These are phyloP conservation scores for Vanessa atalanta DNA, from an alignment of 1,140 invertebrate species.

Conservation along the genomic window DNA sequence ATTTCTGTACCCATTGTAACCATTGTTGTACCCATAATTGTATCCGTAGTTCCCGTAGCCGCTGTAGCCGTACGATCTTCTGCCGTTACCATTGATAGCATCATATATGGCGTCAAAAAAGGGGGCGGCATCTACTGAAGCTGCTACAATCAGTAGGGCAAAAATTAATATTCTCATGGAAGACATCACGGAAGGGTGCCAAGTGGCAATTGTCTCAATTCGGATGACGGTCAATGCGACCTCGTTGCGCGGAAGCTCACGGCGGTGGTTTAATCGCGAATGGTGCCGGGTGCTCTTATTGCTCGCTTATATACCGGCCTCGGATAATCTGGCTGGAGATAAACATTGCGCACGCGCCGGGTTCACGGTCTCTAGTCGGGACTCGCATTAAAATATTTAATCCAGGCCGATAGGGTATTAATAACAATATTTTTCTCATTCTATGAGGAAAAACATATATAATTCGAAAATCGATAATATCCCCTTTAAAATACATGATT, in stretches of 20 bases:
- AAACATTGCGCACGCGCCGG: conserved; percentile 64
- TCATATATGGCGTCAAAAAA: conserved; percentile 77
- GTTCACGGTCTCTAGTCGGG: conserved; percentile 76
- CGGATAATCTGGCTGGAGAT: conserved; percentile 70
- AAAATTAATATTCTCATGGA: conserved; percentile 51
- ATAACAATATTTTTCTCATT: not conserved
- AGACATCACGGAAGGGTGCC: conserved; percentile 73
- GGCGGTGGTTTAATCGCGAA: conserved; percentile 70
- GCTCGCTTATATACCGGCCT: conserved; percentile 76
- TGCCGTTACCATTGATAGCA: conserved; percentile 64
- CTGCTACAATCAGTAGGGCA: conserved; percentile 47
- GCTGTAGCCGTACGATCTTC: conserved; percentile 67
- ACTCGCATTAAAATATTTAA: conserved; percentile 54
- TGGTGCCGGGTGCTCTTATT: conserved; percentile 69
- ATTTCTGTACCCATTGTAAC: conserved; percentile 48
- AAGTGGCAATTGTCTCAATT: conserved; percentile 73
- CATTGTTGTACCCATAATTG: conserved; percentile 60
- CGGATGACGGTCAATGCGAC: conserved; percentile 66
- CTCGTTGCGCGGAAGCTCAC: conserved; percentile 71
- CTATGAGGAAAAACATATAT: too few relatives aligned
- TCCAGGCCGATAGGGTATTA: not conserved
- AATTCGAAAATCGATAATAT: too few relatives aligned
- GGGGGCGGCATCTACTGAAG: conserved; percentile 55
- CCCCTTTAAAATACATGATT: too few relatives aligned
- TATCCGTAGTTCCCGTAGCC: conserved; percentile 58